Evolutionary conservation across 2,797 vertebrate species (phyloP).

Genomic region (Crax fasciolata): DNA sequence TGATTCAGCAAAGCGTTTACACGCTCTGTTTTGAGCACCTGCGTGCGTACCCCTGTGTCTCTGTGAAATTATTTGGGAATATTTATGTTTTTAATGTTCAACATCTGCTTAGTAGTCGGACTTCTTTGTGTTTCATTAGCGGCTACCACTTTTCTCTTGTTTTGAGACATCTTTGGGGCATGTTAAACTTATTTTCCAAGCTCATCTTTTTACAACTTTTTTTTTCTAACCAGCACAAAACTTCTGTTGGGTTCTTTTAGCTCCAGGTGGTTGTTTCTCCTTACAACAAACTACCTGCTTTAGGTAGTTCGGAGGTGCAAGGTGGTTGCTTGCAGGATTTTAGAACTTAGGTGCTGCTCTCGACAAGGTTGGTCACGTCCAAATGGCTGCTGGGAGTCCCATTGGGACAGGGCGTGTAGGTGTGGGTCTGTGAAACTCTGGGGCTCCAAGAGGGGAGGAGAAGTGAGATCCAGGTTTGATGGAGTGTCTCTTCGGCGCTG

Average conservation of each 20-base stretch:
- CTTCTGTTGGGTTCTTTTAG: background rate
- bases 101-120: background rate
- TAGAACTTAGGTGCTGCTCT: background rate
- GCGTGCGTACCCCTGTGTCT: background rate
- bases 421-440: background rate
- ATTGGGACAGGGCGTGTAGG: fast-evolving
- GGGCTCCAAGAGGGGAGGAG: background rate
- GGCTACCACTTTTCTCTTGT: background rate
- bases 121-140: background rate
- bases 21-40: slow-evolving; percentile 24
- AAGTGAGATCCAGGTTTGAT: background rate
- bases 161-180: background rate
- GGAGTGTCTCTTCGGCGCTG: background rate
- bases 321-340: background rate
- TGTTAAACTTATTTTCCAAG: background rate
- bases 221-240: background rate
- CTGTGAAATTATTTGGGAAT: background rate
- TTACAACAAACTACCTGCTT: background rate
- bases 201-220: background rate
- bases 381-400: background rate
- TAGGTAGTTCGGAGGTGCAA: background rate
- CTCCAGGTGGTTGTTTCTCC: background rate
- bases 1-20: background rate
- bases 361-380: background rate
- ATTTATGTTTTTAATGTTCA: background rate